phyloP scores from a whole-genome alignment of 2,113 vertebrate species.

The Gobiocypris rarus region DNA sequence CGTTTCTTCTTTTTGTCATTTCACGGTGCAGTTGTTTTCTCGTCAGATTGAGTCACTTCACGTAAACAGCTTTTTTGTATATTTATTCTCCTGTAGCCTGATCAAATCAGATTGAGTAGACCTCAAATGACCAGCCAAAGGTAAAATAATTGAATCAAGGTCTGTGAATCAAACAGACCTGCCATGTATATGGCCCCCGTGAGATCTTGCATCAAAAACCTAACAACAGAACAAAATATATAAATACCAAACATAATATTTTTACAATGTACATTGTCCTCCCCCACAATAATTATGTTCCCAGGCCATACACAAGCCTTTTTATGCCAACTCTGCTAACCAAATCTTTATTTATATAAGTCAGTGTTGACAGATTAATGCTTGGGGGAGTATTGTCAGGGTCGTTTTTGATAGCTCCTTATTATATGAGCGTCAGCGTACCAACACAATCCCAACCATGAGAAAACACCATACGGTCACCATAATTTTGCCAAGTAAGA shows the following conservation, averaged over 20 bases:
- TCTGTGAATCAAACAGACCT: not conserved
- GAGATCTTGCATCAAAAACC: conserved; percentile 10
- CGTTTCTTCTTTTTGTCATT: conserved; percentile 7
- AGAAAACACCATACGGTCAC: not conserved
- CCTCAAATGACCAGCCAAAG: not conserved
- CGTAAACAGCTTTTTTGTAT: not conserved
- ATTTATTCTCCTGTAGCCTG: not conserved
- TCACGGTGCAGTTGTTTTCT: conserved; percentile 15
- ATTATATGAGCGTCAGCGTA: not conserved
- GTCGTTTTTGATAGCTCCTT: not conserved
- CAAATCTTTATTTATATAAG: conserved; percentile 31
- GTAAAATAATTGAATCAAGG: conserved; percentile 2
- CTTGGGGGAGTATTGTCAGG: conserved; percentile 36
- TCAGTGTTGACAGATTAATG: conserved; percentile 48
- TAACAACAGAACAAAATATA: not conserved
- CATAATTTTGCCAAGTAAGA: too few species aligned
- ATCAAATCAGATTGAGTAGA: not conserved
- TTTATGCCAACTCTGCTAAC: conserved; percentile 5
- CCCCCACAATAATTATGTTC: conserved; percentile 38
- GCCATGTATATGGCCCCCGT: not conserved
- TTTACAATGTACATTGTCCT: conserved; percentile 21
- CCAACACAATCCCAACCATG: conserved; percentile 12
- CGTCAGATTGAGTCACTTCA: not conserved
- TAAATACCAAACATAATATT: conserved; percentile 28
- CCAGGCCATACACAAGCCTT: conserved; percentile 38